Conservation (phyloP, 2,888 invertebrate species). For the Spilosoma lubricipeda region DNA sequence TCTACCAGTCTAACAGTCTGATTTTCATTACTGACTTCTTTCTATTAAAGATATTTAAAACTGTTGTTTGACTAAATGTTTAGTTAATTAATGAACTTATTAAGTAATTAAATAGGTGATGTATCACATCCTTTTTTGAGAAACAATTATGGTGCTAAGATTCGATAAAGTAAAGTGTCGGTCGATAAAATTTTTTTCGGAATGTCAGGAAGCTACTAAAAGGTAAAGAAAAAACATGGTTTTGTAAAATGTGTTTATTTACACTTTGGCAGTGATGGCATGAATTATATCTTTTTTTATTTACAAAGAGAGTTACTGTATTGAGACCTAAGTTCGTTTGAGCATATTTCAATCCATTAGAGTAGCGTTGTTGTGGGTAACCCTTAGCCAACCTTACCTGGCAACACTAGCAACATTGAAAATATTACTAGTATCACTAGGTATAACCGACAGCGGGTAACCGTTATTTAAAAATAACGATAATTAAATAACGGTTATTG, state of each 20-base stretch:
- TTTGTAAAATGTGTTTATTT: constrained; percentile 78
- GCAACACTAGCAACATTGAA: constrained; percentile 46
- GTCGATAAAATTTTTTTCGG: background rate
- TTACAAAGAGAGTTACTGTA: constrained; percentile 85
- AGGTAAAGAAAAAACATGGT: constrained; percentile 46
- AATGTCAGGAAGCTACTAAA: background rate
- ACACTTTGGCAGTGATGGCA: constrained; percentile 86
- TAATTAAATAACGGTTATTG: constrained; percentile 37
- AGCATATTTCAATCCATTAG: constrained; percentile 57
- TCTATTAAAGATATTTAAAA: no score
- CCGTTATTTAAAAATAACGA: constrained; percentile 44
- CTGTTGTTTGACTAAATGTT: no score
- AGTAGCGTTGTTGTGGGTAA: constrained; percentile 52
- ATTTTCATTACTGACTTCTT: no score
- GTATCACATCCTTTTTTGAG: background rate
- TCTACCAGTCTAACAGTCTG: no score
- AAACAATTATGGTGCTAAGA: no score
- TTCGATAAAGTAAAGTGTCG: no score
- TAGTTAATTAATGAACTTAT: no score
- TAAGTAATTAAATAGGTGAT: background rate
- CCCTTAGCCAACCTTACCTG: constrained; percentile 49
- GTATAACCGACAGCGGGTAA: constrained; percentile 49
- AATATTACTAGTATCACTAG: constrained; percentile 52
- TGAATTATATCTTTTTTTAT: constrained; percentile 66
- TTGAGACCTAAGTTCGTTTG: constrained; percentile 78